Evolutionary conservation across 2,113 vertebrate species (phyloP), one percentile per base, ranked within the genome.

Genomic region (Dromiciops gliroides): DNA sequence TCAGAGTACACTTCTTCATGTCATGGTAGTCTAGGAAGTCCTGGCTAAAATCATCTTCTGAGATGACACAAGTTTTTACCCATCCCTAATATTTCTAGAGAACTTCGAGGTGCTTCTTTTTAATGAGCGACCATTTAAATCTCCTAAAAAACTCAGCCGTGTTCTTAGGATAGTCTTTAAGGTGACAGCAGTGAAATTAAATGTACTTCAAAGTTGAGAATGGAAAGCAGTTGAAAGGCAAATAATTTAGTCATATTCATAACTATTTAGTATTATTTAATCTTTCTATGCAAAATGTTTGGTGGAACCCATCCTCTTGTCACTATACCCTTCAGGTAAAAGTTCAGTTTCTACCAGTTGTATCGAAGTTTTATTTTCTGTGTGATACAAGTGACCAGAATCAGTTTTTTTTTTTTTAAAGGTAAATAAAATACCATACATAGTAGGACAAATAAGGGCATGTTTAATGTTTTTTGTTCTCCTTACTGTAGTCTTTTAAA

Each of bases 101-200:
- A 89, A 96, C 92, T 89, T 47, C 50, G 23, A 96, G 2, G 50
- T 94, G 31, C 50, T 97, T 97, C 96, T 96, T 95, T 95, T 91
- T 51, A 44, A 6, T 51, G 26, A 51, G 50, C 22, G 22, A 83
- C 93, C 51, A 52, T 94, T 96, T 50, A 96, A 67, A 75, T 92
- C 47, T 96, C 23, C 93, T 94, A 24, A 16, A 2, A 12, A 1
- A 95, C 94, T 31, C 0, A 0, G 12, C 0, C 91, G 49, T 91
- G 0, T 91, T 67, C 92, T 91, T 51, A 53, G 94, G 56, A 23
- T 88, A 48, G 88, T 93, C 47, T 50, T n/a, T 48, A 24, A 92
- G 89, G 51, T 92, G 48, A 96, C 89, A 90, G 48, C 4, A 92
- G 53, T 75, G 67, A 95, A 95, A 94, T 96, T 93, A 0, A 24